phyloP scores from a whole-genome alignment of 2,888 invertebrate species.

The Hanleya hanleyi region DNA sequence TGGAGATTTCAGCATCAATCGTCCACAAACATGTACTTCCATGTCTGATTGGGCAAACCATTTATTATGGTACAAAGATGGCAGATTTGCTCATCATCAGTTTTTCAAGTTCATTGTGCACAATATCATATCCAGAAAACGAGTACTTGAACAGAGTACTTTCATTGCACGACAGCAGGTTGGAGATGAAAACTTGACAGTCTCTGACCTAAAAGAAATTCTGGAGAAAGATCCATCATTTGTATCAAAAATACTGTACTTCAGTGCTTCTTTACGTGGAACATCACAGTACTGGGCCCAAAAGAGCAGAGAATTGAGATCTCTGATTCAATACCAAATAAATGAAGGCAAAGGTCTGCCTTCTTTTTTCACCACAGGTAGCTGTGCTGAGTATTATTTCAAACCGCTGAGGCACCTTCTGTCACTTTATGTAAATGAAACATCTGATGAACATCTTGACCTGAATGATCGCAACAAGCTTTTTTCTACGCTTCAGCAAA shows the following conservation, averaged over 20 bases:
- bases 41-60: slow-evolving; percentile 25
- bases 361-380: slow-evolving; percentile 44
- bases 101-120: slow-evolving; percentile 43
- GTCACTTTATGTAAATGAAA: slow-evolving; percentile 27
- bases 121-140: slow-evolving; percentile 42
- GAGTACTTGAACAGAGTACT: slow-evolving; percentile 34
- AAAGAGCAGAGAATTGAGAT: slow-evolving; percentile 11
- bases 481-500: slow-evolving; percentile 37
- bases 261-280: slow-evolving; percentile 9
- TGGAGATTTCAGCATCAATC: slow-evolving; percentile 35
- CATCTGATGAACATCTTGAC: slow-evolving; percentile 29
- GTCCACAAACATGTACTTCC: slow-evolving; percentile 16
- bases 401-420: slow-evolving; percentile 39
- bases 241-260: slow-evolving; percentile 42
- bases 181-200: slow-evolving; percentile 37
- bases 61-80: slow-evolving; percentile 28
- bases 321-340: no score
- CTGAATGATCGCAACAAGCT: slow-evolving; percentile 20
- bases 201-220: slow-evolving; percentile 34
- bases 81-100: slow-evolving; percentile 33
- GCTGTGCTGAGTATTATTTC: slow-evolving; percentile 47
- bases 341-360: slow-evolving; percentile 29
- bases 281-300: slow-evolving; percentile 24
- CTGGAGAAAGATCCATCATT: no score
- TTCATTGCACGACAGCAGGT: slow-evolving; percentile 42